Base-by-base conservation (phyloP, 35 echinoderm and acorn worm genomes). In the Holothuria glaberrima region DNA sequence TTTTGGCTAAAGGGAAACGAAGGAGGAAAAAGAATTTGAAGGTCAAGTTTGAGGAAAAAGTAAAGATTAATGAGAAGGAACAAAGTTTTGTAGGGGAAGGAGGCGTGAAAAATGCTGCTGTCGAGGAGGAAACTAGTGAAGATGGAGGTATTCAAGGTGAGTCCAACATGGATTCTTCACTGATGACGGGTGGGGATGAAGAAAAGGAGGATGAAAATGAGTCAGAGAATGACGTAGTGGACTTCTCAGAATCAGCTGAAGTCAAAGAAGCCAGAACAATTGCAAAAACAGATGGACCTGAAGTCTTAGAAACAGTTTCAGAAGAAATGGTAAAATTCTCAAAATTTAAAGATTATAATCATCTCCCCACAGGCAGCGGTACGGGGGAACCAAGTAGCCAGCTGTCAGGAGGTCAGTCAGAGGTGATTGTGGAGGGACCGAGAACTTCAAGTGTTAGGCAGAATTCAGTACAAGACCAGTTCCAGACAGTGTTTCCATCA, bases 21-120 rank as follows among this genome's bases (percentile, higher is more conserved):
- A 84, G 80, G 80, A 81, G 46, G 46, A 84, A 32, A 56, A 82
- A n/a, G 54, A 48, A 84, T 33, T 58, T 17, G 57, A 63, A 30
- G 33, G 32, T 6, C 26, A 59, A 59, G 32, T 38, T 38, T 27
- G 58, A 61, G 57, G 9, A 59, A 36, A 32, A 84, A 16, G 19
- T 7, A 84, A 61, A 30, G 6, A n/a, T 5, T 48, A 30, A 84
- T 12, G 33, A 84, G 58, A 13, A 9, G 2, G 19, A 30, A 31
- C 46, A 61, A 38, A 12, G 28, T 25, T 25, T 30, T 22, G 34
- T 26, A 32, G 57, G 4, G 10, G 54, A 84, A 54, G 21, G 61
- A 63, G 29, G 59, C 9, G 12, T 54, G 28, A 84, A 61, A 31
- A 84, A 54, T 69, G 1, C 19, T 6, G 0, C 66, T 69, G 80